Conservation (phyloP, 2,113 vertebrate species). For the Chaetura pelagica region DNA sequence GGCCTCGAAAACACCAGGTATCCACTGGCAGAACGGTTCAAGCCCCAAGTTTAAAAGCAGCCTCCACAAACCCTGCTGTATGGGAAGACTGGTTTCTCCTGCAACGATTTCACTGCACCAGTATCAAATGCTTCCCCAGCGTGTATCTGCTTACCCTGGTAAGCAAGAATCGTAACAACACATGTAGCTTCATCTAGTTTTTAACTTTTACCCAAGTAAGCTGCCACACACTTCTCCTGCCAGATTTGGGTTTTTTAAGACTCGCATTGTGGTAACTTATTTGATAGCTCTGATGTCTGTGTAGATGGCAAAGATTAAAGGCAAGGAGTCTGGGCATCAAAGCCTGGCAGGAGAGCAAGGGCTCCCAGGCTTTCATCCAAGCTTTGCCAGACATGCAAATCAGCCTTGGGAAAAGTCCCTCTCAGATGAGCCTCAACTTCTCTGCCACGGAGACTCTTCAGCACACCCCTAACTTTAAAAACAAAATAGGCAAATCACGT, state of each 20-base stretch:
- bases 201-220: neutral
- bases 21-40: neutral
- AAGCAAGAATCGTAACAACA: neutral
- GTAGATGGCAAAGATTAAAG: slow-evolving; percentile 1
- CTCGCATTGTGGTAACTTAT: neutral
- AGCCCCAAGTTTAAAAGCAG: neutral
- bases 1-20: neutral
- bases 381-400: slow-evolving; percentile 15
- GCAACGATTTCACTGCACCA: neutral
- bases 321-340: slow-evolving; percentile 17
- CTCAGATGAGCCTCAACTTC: neutral
- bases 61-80: neutral
- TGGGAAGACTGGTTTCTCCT: neutral
- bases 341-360: neutral
- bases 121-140: neutral
- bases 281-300: neutral
- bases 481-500: slow-evolving; percentile 19
- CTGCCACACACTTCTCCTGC: neutral
- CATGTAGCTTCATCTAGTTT: neutral
- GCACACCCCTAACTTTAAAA: neutral
- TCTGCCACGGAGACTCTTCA: neutral
- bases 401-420: slow-evolving; percentile 12
- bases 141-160: neutral
- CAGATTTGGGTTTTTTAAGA: neutral
- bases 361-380: slow-evolving; percentile 19